A percentile compares a stretch with the other conserved stretches of the same genome.
These are phyloP conservation scores for Oasisia sp. DNA, from an alignment of 2,888 invertebrate species.

Conservation along the genomic window DNA sequence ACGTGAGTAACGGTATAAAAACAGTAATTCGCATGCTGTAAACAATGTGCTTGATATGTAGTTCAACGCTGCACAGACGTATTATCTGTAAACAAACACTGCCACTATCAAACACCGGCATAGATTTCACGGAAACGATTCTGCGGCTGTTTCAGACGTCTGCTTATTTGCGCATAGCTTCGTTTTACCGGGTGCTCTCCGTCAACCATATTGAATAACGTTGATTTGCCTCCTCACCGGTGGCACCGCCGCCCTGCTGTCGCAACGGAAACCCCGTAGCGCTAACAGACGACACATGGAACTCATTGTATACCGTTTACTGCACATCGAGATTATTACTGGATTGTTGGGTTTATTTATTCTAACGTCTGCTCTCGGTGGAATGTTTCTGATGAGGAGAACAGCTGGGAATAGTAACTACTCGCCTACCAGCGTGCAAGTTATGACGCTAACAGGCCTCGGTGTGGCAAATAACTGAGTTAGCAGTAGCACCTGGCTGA, in stretches of 20 bases:
- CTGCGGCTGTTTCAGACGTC: constrained; percentile 2
- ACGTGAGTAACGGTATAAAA: not conserved
- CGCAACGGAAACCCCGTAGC: constrained; percentile 8
- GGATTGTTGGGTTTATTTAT: constrained; percentile 4
- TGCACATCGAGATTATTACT: not conserved
- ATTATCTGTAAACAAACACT: not conserved
- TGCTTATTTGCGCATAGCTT: constrained; percentile 5
- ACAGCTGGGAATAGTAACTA: constrained; percentile 17
- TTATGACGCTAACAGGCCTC: not conserved
- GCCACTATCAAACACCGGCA: not conserved
- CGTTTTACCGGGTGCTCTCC: not conserved
- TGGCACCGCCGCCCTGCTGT: not conserved
- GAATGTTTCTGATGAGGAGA: not conserved
- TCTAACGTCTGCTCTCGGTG: not conserved
- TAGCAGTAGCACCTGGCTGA: not conserved
- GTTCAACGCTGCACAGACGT: not conserved
- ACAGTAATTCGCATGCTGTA: not conserved
- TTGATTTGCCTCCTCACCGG: not conserved
- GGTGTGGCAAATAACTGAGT: not conserved
- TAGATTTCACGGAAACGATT: not conserved
- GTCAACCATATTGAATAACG: not conserved
- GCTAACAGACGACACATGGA: constrained; percentile 12
- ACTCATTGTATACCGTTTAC: constrained; percentile 4
- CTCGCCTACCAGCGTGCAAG: not conserved
- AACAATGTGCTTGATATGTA: not conserved